Evolutionary conservation across 2,797 vertebrate genomes (phyloP), one percentile per base, ranked within the genome.

Genomic region (Cuculus canorus): DNA sequence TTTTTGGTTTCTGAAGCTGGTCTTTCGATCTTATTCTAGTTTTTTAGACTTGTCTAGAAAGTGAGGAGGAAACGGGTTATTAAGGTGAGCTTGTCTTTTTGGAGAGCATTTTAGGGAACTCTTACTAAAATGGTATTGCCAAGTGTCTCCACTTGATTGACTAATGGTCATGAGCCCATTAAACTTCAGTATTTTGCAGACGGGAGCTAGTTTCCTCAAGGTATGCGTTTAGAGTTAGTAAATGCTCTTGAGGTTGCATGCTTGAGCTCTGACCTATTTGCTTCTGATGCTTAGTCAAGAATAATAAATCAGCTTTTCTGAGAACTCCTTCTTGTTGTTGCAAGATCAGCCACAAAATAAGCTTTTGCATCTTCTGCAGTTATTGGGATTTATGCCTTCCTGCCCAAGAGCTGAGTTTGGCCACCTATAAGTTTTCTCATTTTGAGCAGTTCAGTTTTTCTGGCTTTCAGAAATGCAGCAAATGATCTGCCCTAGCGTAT

Each of bases 321-420:
- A 92, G 86, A 92, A 95, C 90, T 48, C 65, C 13, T 8, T 87
- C 60, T 91, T 92, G 11, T 92, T 93, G 86, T 90, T 96, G 85
- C 86, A 94, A 93, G 93, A 87, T 92, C 86, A 92, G 86, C 96
- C 92, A 93, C 95, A 96, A 75, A 95, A 75, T 70, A 75, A 90
- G 81, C 83, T 94, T 94, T 78, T 92, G 81, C 83, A 83, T 94
- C 90, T 95, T 92, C 81, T 93, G 86, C 78, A 75, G 4, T 96
- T 93, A 87, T 32, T 95, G 93, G 90, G 86, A 89, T 95, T 95
- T 92, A 90, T 92, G 88, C 94, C 88, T 95, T 97, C 93, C 95
- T 96, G 82, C 88, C 81, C 76, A 75, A 91, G 65, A 95, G 86
- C 95, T 71, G 92, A 92, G 77, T 93, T 78, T 88, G 50, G 89